phyloP scores from a whole-genome alignment of 2,113 vertebrate genomes.

The Rhabdornis inornatus region DNA sequence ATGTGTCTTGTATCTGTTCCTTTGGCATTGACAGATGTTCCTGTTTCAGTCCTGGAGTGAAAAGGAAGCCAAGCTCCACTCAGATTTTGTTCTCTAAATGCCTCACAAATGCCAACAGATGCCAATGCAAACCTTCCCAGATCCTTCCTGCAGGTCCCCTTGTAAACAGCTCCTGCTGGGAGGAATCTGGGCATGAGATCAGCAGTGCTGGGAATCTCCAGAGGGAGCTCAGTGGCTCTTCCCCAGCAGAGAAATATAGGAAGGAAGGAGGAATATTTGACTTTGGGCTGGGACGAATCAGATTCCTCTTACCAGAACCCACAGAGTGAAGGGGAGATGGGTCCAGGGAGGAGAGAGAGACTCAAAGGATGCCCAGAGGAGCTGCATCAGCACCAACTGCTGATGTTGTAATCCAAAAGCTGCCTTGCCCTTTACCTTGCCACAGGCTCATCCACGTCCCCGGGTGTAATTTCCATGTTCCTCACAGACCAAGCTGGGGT shows the following conservation, averaged over 20 bases:
- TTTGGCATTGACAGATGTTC: not conserved
- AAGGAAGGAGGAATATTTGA: not conserved
- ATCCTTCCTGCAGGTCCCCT: not conserved
- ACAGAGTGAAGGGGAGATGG: not conserved
- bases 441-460: not conserved
- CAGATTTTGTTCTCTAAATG: not conserved
- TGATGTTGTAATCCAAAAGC: not conserved
- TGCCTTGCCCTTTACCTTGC: not conserved
- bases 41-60: not conserved
- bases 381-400: accelerated
- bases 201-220: not conserved
- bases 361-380: not conserved
- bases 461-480: accelerated
- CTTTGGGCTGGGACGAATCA: not conserved
- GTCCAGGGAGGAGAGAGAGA: not conserved
- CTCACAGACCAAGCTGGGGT: not conserved
- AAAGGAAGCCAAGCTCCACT: not conserved
- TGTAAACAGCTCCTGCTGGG: not conserved
- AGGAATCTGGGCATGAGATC: not conserved
- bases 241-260: not conserved
- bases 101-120: not conserved
- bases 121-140: not conserved
- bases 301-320: not conserved
- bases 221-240: not conserved
- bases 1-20: not conserved